Base-by-base conservation (phyloP, 2,113 vertebrate species). In the Salvator merianae region DNA sequence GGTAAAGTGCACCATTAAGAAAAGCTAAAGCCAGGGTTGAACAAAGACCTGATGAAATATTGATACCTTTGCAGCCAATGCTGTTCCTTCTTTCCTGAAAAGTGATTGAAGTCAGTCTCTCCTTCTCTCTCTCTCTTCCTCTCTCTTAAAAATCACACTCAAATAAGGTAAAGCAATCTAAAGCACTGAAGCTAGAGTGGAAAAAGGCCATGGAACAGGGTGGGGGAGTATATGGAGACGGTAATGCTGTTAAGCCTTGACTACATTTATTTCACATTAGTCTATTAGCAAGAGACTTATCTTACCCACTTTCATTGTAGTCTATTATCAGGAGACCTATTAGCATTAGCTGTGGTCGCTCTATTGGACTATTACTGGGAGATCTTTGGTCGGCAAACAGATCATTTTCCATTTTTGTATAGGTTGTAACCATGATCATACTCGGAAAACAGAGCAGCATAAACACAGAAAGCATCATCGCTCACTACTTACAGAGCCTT, bases 1-100 rank as follows among this genome's bases (percentile, higher is more conserved):
- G 94, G 96, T 97, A 97, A 98, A 97, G 96, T 97, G 96, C 96
- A 96, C 95, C 96, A 97, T 98, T 97, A 97, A 96, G 96, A 96
- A 96, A 95, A 96, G 95, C 95, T 95, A 94, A 94, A 94, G 92
- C 91, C 85, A 92, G 88, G 80, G 77, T 93, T 87, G 88, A 94
- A 94, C 93, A 95, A 94, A 88, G 91, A 95, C 93, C 90, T 86
- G 88, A 94, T 95, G 91, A 96, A 96, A 96, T 94, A 94, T 93
- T 92, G 90, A 95, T 94, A 95, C 84, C 90, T 94, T 93, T 87
- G 81, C 90, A 93, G 93, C 90, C 92, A 92, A 93, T 94, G 82
- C 22, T 0, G 80, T 85, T 81, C 83, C 87, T 94, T 91, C 91
- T 89, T 89, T 71, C 84, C 86, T 85, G 85, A 82, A 87, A 94